These are phyloP conservation scores for Thelaira solivaga DNA, from an alignment of 2,888 invertebrate genomes.

Conservation along the genomic window DNA sequence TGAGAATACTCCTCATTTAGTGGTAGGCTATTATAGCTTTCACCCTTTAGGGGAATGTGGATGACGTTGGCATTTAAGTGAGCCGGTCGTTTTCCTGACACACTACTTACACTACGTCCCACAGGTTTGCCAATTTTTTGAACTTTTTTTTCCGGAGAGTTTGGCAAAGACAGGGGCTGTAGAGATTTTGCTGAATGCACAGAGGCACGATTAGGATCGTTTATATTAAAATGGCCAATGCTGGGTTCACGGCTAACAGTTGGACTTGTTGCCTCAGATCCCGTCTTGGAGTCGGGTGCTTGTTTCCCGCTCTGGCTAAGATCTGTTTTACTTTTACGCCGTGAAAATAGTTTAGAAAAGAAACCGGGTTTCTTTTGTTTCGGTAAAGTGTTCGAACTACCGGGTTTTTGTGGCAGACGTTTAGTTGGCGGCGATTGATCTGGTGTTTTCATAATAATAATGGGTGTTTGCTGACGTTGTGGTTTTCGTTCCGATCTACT, in stretches of 20 bases:
- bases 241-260: slow-evolving; percentile 73
- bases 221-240: slow-evolving; percentile 70
- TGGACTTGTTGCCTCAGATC: slow-evolving; percentile 66
- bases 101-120: slow-evolving; percentile 81
- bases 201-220: slow-evolving; percentile 72
- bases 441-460: slow-evolving; percentile 74
- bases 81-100: slow-evolving; percentile 80
- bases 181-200: slow-evolving; percentile 71
- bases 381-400: slow-evolving; percentile 76
- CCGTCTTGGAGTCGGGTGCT: slow-evolving; percentile 59
- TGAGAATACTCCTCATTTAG: slow-evolving; percentile 76
- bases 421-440: slow-evolving; percentile 79
- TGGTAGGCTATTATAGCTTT: slow-evolving; percentile 78
- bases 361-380: slow-evolving; percentile 81
- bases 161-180: slow-evolving; percentile 68
- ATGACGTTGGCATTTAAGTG: slow-evolving; percentile 81
- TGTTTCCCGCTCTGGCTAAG: slow-evolving; percentile 66
- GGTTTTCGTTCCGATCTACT: slow-evolving; percentile 58
- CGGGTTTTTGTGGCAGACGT: slow-evolving; percentile 78
- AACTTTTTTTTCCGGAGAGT: slow-evolving; percentile 71
- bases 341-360: slow-evolving; percentile 82
- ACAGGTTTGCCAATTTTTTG: slow-evolving; percentile 78
- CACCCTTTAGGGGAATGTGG: slow-evolving; percentile 83
- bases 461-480: slow-evolving; percentile 70
- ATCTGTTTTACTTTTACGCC: slow-evolving; percentile 79